Conservation (phyloP, 1,140 invertebrate genomes). For the Scylla paramamosain region DNA sequence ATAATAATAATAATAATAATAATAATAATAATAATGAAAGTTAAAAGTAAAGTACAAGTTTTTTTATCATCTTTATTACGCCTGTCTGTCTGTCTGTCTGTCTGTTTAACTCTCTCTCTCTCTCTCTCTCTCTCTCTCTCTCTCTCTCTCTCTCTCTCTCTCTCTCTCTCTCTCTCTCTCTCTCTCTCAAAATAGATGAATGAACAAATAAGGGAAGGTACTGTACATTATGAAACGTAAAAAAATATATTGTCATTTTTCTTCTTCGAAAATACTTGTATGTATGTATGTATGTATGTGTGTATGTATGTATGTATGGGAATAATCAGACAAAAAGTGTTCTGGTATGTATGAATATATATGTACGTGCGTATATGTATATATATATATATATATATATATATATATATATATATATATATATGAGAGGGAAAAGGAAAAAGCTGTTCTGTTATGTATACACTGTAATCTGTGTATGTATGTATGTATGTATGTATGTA, state of each 20-base stretch:
- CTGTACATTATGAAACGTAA: too few species aligned
- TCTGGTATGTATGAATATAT: conserved; percentile 19
- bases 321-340: not conserved
- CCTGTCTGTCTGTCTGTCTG: not conserved
- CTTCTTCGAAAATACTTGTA: not conserved
- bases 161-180: not conserved
- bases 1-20: conserved; percentile 10
- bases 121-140: conserved; percentile 3
- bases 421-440: not conserved
- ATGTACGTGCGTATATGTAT: conserved; percentile 26
- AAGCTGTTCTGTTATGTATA: too few species aligned
- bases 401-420: conserved; percentile 12
- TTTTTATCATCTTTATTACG: not conserved
- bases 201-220: too few species aligned
- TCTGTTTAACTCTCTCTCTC: not conserved
- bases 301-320: conserved; percentile 27
- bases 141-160: not conserved
- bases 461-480: too few species aligned
- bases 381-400: not conserved
- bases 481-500: too few species aligned
- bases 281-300: conserved; percentile 28
- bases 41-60: too few species aligned
- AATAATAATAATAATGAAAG: not conserved
- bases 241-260: not conserved
- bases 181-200: too few species aligned